A percentile compares a stretch with the other conserved stretches of the same genome.
These are phyloP conservation scores for Athene noctua DNA, from an alignment of 2,113 vertebrate species.

Conservation along the genomic window DNA sequence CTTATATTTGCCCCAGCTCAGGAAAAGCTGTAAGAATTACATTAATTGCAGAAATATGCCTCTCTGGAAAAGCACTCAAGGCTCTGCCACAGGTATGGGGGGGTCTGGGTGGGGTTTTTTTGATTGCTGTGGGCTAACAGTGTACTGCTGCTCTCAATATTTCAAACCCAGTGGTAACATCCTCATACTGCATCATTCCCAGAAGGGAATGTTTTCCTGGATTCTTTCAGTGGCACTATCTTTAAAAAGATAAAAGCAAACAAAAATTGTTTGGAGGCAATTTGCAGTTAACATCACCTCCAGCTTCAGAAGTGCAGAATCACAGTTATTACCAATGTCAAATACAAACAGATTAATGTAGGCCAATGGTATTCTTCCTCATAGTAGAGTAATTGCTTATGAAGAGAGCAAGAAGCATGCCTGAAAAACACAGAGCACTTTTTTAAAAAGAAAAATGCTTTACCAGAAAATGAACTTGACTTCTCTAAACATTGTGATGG, in stretches of 20 bases:
- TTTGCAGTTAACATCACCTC: not conserved
- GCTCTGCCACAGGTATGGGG: not conserved
- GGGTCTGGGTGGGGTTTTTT: not conserved
- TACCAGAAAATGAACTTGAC: not conserved
- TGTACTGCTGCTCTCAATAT: not conserved
- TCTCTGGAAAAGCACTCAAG: not conserved
- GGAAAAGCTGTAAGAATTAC: not conserved
- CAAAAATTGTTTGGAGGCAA: not conserved
- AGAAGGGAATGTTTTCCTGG: not conserved
- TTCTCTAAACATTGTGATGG: not conserved
- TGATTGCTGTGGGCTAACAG: not conserved
- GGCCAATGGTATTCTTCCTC: not conserved
- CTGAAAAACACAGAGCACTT: not conserved
- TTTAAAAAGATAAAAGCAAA: not conserved
- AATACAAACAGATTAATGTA: not conserved
- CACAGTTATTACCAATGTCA: not conserved
- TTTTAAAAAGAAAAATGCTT: not conserved
- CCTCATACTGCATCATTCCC: not conserved
- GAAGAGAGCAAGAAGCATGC: not conserved
- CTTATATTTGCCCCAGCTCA: not conserved
- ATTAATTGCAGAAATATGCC: not conserved
- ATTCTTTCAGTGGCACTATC: not conserved
- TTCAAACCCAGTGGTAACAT: not conserved
- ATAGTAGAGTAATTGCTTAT: not conserved
- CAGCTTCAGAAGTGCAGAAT: conserved; percentile 8